Conservation (phyloP, 2,797 vertebrate genomes). For the Triplophysa bombifrons region DNA sequence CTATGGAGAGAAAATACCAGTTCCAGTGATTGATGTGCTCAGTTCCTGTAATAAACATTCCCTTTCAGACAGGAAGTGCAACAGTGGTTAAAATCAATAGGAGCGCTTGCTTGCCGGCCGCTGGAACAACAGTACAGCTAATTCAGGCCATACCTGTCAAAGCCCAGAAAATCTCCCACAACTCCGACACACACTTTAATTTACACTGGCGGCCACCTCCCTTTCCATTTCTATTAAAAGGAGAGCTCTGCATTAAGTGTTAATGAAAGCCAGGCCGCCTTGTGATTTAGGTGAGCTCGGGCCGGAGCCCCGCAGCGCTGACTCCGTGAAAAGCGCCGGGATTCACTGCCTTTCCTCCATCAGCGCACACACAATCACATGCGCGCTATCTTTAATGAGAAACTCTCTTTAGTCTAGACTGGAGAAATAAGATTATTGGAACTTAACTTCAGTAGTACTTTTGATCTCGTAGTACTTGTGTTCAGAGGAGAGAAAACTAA, state of each 20-base stretch:
- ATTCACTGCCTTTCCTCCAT: conserved; percentile 19
- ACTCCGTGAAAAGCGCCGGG: conserved; percentile 39
- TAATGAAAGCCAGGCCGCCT: conserved; percentile 77
- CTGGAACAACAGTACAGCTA: conserved; percentile 81
- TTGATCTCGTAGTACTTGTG: not conserved
- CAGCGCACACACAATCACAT: conserved; percentile 18
- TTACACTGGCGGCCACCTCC: conserved; percentile 76
- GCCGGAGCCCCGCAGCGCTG: conserved; percentile 32
- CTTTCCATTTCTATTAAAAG: conserved; percentile 82
- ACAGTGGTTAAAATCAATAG: conserved; percentile 82
- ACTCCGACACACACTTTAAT: conserved; percentile 75
- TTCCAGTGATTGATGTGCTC: conserved; percentile 78
- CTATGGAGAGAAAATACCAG: conserved; percentile 67
- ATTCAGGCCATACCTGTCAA: conserved; percentile 82
- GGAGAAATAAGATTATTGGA: conserved; percentile 27
- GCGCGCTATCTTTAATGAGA: conserved; percentile 14
- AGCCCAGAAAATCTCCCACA: conserved; percentile 76
- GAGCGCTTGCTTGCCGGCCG: conserved; percentile 76
- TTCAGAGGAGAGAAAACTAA: not conserved
- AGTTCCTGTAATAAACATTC: conserved; percentile 79
- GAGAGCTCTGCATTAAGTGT: conserved; percentile 81
- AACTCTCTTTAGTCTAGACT: conserved; percentile 35
- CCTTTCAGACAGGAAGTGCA: conserved; percentile 81
- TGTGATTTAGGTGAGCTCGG: conserved; percentile 75
- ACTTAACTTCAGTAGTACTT: conserved; percentile 1